Base-by-base conservation (phyloP, 2,113 vertebrate species). In the Micronycteris hirsuta region DNA sequence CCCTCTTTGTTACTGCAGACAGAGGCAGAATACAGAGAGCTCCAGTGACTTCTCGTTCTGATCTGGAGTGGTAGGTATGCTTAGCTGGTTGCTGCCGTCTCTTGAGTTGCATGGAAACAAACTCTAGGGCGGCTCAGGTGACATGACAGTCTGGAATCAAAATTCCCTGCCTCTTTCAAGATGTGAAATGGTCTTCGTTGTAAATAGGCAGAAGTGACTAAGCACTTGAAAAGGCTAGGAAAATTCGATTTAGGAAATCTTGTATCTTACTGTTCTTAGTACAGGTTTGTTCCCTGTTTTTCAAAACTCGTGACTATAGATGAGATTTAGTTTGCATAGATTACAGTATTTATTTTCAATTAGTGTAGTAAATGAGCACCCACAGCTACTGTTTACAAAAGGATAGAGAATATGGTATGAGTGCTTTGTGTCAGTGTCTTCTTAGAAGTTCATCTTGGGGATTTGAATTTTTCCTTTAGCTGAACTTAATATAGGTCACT, bases 151-250 rank as follows among this genome's bases (percentile, higher is more conserved):
- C 81, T 58, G 94, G 70, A 97, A 81, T 91, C 70, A 77, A 85
- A 96, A 94, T 93, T 92, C 91, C 77, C 76, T 97, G 61, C 47
- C 89, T 89, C 61, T 91, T 91, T 92, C 17, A 52, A 94, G 91
- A 96, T 54, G 74, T 52, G 85, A 81, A 93, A 85, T 78, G 81
- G 93, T 95, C 43, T 95, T 97, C 61, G 33, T 82, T 93, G 82
- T 94, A 80, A 91, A 95, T 86, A 91, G 93, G 67, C 81, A 96
- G 84, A 95, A 89, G 74, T 97, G 97, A 97, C 97, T 96, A 97
- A 97, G 97, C 96, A 96, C 63, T 96, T 96, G 63, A 90, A 76
- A 91, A 81, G 54, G 47, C 10, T 56, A 78, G 94, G 90, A 91
- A 96, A 96, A 86, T 86, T 85, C 85, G 61, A 6, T 74, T 90